Evolutionary conservation across 2,797 vertebrate species (phyloP).

Genomic region (Acanthurus tractus): DNA sequence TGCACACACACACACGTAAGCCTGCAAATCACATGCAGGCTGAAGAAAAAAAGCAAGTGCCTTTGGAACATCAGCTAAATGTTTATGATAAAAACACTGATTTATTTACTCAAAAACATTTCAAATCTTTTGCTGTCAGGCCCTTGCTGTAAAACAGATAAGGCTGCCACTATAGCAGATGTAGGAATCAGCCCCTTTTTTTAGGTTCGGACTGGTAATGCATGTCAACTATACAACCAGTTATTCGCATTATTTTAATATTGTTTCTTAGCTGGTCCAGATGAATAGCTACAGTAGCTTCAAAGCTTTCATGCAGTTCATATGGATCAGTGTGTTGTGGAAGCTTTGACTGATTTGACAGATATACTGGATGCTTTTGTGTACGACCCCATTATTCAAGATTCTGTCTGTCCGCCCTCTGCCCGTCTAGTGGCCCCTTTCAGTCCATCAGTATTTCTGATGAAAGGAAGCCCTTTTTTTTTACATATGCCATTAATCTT

Average conservation of each 20-base stretch:
- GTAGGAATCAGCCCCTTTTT: not conserved
- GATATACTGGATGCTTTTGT: slow-evolving; percentile 11
- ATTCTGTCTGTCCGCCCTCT: not conserved
- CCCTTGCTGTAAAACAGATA: not conserved
- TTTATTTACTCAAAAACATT: slow-evolving; percentile 4
- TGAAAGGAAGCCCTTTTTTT: slow-evolving; percentile 29
- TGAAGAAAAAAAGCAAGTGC: slow-evolving; percentile 7
- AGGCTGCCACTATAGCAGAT: not conserved
- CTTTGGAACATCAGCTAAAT: not conserved
- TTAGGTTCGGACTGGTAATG: not conserved
- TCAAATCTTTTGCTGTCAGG: slow-evolving; percentile 7
- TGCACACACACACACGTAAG: slow-evolving; percentile 30
- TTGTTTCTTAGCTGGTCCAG: slow-evolving; percentile 8
- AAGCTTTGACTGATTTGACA: slow-evolving; percentile 13
- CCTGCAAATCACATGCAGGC: slow-evolving; percentile 34
- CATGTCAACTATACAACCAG: not conserved
- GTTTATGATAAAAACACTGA: not conserved
- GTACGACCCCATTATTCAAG: not conserved
- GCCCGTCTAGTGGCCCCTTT: not conserved
- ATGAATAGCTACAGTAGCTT: not conserved
- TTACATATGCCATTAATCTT: slow-evolving; percentile 4
- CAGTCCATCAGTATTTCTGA: slow-evolving; percentile 5
- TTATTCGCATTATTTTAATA: not conserved
- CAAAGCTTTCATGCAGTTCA: not conserved
- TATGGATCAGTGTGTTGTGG: slow-evolving; percentile 11